Evolutionary conservation across 23 tunicate genomes (phyloP).

Genomic region (Ascidia mentula): DNA sequence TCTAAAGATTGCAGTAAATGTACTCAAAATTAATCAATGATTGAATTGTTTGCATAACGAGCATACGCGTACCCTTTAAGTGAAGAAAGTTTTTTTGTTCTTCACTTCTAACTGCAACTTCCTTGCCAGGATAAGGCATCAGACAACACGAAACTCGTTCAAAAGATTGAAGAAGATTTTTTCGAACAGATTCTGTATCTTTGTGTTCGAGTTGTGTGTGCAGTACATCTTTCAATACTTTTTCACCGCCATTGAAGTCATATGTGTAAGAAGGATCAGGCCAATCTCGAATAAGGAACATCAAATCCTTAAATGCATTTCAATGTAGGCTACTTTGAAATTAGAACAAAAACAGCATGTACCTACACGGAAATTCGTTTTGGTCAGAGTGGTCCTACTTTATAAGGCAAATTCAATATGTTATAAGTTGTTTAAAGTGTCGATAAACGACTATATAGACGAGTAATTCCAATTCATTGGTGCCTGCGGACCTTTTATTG

Average conservation of each 20-base stretch:
- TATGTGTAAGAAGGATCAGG: conserved; percentile 29
- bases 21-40: no score
- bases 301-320: conserved; percentile 17
- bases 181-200: conserved; percentile 14
- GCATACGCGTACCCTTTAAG: neutral
- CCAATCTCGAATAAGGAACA: conserved; percentile 49
- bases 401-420: no score
- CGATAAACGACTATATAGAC: no score
- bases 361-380: no score
- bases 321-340: no score
- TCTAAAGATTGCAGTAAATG: no score
- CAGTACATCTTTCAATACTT: conserved; percentile 12
- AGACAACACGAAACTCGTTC: conserved; percentile 34
- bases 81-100: neutral
- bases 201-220: conserved; percentile 15
- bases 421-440: no score
- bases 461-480: no score
- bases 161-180: conserved; percentile 28
- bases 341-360: no score
- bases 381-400: no score
- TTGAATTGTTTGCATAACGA: no score
- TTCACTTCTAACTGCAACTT: conserved; percentile 23
- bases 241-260: conserved; percentile 36
- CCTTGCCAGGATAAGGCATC: conserved; percentile 48
- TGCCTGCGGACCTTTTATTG: no score